Percentiles rank a stretch among this genome's conserved stretches.
phyloP scores from a whole-genome alignment of 2,888 invertebrate species.

The Gymnocheta viridis region DNA sequence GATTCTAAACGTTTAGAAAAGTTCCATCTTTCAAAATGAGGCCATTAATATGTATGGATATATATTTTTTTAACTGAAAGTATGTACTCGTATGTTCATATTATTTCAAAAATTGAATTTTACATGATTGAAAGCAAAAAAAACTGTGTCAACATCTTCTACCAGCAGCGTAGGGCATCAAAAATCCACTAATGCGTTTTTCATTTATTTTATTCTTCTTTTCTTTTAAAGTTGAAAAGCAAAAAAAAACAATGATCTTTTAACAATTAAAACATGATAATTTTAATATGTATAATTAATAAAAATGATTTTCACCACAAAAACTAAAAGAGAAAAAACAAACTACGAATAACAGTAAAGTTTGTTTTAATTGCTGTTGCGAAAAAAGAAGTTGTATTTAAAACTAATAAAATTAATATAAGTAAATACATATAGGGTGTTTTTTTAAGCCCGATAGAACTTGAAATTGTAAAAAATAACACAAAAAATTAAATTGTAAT shows the following conservation, averaged over 20 bases:
- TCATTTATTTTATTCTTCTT: background rate
- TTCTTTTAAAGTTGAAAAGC: conserved; percentile 4
- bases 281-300: conserved; percentile 50
- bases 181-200: background rate
- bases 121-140: too few species aligned
- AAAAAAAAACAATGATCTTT: conserved; percentile 26
- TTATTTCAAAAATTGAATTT: too few species aligned
- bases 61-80: too few species aligned
- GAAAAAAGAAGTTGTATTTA: background rate
- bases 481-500: too few species aligned
- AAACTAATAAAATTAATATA: background rate
- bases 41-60: too few species aligned
- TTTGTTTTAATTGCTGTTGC: conserved; percentile 41
- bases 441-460: too few species aligned
- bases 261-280: conserved; percentile 17
- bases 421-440: too few species aligned
- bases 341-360: conserved; percentile 12
- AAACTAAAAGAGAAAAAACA: conserved; percentile 8
- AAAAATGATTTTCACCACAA: conserved; percentile 54
- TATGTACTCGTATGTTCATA: too few species aligned
- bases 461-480: too few species aligned
- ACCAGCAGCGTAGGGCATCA: background rate
- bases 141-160: too few species aligned
- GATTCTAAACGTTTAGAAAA: too few species aligned
- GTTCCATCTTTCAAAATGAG: too few species aligned